These are phyloP conservation scores for Lepidocyrtoides sp. DNA, from an alignment of 2,888 invertebrate genomes.

Conservation along the genomic window DNA sequence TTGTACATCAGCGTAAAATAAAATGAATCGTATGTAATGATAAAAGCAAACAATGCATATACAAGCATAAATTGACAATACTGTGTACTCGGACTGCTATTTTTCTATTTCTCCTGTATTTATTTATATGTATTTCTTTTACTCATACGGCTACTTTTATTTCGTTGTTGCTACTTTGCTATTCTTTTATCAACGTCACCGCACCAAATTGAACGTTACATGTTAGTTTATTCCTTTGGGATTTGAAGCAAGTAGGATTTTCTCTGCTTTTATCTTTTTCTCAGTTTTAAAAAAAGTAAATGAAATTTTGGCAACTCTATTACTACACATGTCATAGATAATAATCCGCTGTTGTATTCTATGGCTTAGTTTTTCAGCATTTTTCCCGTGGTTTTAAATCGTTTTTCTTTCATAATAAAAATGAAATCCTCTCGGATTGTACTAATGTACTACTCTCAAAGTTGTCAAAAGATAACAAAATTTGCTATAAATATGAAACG, in stretches of 20 bases:
- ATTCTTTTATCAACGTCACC: not conserved
- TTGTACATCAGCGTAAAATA: not conserved
- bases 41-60: not conserved
- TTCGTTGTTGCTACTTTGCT: not conserved
- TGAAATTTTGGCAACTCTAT: constrained; percentile 7
- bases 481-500: not conserved
- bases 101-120: not conserved
- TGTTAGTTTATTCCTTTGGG: not conserved
- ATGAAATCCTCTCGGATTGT: not conserved
- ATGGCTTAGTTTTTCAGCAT: not conserved
- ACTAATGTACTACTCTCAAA: not conserved
- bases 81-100: not conserved
- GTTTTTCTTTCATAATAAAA: not conserved
- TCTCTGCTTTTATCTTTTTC: not conserved
- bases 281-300: not conserved
- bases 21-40: not conserved
- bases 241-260: not conserved
- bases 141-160: no score
- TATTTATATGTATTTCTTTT: not conserved
- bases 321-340: not conserved
- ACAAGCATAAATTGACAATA: not conserved
- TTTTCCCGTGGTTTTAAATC: not conserved
- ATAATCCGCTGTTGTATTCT: not conserved
- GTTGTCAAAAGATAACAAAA: not conserved
- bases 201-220: constrained; percentile 1